Evolutionary conservation across 2,888 invertebrate species (phyloP).

Genomic region (Oscheius sp.): DNA sequence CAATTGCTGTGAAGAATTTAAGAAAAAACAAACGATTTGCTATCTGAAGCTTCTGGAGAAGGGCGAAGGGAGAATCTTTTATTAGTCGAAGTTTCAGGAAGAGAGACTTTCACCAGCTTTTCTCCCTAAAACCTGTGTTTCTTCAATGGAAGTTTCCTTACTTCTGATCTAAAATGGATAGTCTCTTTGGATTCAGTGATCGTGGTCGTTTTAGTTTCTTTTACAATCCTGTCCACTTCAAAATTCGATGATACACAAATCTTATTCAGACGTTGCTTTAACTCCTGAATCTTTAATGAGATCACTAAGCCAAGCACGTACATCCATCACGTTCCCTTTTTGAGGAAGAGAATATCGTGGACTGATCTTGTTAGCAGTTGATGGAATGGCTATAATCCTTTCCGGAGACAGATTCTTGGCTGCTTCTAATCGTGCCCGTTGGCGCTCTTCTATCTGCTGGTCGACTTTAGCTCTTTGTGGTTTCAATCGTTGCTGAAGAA

Average conservation of each 20-base stretch:
- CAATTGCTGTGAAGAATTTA: neutral
- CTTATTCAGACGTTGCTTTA: constrained; percentile 32
- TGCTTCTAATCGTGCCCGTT: neutral
- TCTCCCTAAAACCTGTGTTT: neutral
- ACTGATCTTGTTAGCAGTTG: neutral
- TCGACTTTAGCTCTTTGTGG: constrained; percentile 12
- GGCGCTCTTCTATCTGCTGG: constrained; percentile 22
- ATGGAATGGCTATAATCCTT: neutral
- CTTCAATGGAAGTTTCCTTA: neutral
- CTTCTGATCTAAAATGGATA: constrained; percentile 46
- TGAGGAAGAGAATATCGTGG: neutral
- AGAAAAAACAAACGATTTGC: constrained; percentile 5
- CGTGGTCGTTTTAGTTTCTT: constrained; percentile 57
- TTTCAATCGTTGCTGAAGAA: constrained; percentile 4
- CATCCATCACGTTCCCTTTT: constrained; percentile 16
- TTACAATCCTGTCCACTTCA: constrained; percentile 55
- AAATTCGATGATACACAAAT: constrained; percentile 26
- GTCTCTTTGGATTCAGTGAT: constrained; percentile 57
- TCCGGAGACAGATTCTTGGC: neutral
- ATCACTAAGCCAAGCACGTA: neutral
- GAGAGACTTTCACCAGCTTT: constrained; percentile 2
- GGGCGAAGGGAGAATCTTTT: constrained; percentile 5
- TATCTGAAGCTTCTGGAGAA: neutral
- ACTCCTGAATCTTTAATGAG: constrained; percentile 19
- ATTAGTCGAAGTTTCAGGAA: neutral